phyloP scores from a whole-genome alignment of 2,797 vertebrate species.

The Acanthiza pusilla region DNA sequence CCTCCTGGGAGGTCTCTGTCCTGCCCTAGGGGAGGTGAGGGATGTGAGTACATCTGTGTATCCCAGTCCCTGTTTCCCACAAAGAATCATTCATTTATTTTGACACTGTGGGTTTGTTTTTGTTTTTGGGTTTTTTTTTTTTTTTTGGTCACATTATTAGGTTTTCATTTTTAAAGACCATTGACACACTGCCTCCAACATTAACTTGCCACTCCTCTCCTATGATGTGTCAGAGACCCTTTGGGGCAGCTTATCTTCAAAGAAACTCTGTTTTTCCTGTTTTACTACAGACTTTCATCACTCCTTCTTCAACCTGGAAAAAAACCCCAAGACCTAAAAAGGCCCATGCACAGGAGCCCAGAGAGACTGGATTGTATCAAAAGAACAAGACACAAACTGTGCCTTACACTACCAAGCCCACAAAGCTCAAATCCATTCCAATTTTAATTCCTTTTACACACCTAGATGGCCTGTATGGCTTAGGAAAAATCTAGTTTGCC shows the following conservation, averaged over 20 bases:
- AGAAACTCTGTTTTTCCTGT: background rate
- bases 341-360: background rate
- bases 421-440: background rate
- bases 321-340: background rate
- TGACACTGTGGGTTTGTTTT: accelerated
- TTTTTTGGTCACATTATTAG: background rate
- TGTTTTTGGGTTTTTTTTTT: too few species aligned
- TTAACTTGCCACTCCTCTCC: background rate
- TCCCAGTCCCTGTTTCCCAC: background rate
- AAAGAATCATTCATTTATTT: background rate
- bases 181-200: background rate
- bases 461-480: background rate
- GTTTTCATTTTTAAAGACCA: background rate
- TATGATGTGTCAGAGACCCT: background rate
- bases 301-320: background rate
- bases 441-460: background rate
- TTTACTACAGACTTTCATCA: background rate
- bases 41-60: background rate
- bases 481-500: background rate
- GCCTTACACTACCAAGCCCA: background rate
- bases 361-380: background rate
- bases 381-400: background rate
- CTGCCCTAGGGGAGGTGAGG: background rate
- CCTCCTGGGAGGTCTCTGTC: background rate
- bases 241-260: background rate